Conservation (phyloP, 2,797 vertebrate species). For the Cephalopachus bancanus region DNA sequence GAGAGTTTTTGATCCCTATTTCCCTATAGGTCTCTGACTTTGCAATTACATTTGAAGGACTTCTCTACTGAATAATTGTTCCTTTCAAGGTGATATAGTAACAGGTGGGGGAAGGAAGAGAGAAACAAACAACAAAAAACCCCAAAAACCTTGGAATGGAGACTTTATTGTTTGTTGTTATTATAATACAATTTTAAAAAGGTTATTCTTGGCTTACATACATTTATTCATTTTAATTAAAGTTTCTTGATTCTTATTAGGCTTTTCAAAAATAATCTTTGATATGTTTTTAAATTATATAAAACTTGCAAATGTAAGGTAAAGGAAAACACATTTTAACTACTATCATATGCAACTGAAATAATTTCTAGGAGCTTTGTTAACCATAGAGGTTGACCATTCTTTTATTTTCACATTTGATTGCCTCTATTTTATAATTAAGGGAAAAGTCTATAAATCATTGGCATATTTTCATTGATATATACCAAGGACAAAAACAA, state of each 20-base stretch:
- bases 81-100: slow-evolving; percentile 75
- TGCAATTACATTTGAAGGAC: slow-evolving; percentile 85
- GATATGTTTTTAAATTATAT: neutral
- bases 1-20: slow-evolving; percentile 82
- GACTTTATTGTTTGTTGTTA: neutral
- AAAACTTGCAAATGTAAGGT: neutral
- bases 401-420: neutral
- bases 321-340: neutral
- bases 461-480: neutral
- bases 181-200: slow-evolving; percentile 30
- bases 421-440: neutral
- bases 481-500: neutral
- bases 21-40: slow-evolving; percentile 82
- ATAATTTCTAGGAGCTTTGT: neutral
- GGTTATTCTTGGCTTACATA: neutral
- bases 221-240: neutral
- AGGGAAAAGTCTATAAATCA: neutral
- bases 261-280: neutral
- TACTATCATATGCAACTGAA: neutral
- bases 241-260: neutral
- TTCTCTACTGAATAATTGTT: slow-evolving; percentile 81
- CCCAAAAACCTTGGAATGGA: slow-evolving; percentile 6
- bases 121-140: neutral
- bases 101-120: neutral
- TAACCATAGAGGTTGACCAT: neutral